Evolutionary conservation across 2,797 vertebrate species (phyloP).

Genomic region (Allobates femoralis): DNA sequence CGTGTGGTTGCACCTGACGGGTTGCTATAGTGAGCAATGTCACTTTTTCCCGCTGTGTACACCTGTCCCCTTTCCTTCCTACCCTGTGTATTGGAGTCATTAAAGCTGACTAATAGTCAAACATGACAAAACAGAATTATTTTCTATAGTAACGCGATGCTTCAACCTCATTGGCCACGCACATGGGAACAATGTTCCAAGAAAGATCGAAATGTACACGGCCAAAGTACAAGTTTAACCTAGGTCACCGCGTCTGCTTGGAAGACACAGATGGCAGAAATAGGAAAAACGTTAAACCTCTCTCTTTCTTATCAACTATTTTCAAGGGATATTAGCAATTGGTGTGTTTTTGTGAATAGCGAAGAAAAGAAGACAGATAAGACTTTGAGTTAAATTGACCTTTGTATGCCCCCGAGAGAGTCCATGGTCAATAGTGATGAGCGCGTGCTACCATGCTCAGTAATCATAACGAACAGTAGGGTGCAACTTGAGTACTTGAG

Average conservation of each 20-base stretch:
- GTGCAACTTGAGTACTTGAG: no score
- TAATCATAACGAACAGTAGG: no score
- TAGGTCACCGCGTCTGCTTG: background rate
- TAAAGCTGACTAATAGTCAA: conserved; percentile 5
- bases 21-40: background rate
- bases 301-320: background rate
- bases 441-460: no score
- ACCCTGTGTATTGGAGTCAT: background rate
- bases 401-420: background rate
- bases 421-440: no score
- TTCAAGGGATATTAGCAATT: background rate
- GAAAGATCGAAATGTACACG: background rate
- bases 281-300: background rate
- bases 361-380: background rate
- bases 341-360: background rate
- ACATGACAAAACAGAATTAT: conserved; percentile 22
- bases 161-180: background rate
- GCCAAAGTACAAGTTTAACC: conserved; percentile 30
- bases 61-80: background rate
- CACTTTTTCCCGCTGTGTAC: background rate
- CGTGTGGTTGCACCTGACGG: background rate
- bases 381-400: no score
- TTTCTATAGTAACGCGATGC: conserved; percentile 6
- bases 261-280: background rate
- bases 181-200: background rate